Evolutionary conservation across 2,797 vertebrate genomes (phyloP).

Genomic region (Phalloptychus januarius): DNA sequence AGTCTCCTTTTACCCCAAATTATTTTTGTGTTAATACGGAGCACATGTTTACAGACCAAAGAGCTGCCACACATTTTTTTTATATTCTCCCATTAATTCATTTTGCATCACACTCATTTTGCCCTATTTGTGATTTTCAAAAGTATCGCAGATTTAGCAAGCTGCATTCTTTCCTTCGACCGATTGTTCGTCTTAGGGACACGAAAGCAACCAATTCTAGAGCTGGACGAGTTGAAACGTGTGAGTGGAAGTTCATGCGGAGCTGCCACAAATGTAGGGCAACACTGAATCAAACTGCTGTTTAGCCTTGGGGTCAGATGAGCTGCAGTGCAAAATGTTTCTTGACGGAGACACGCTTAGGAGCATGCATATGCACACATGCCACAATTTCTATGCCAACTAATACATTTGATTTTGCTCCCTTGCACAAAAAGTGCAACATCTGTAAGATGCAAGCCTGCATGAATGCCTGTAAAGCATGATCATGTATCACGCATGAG

Average conservation of each 20-base stretch:
- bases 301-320: constrained; percentile 67
- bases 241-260: constrained; percentile 40
- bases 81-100: constrained; percentile 22
- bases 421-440: constrained; percentile 20
- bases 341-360: constrained; percentile 18
- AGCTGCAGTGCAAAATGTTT: constrained; percentile 38
- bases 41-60: not conserved
- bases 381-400: constrained; percentile 20
- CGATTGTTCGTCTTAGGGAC: constrained; percentile 49
- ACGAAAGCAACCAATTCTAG: constrained; percentile 42
- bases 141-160: constrained; percentile 45
- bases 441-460: constrained; percentile 24
- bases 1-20: not conserved
- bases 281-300: constrained; percentile 60
- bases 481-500: constrained; percentile 29
- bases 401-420: constrained; percentile 28
- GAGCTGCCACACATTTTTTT: not conserved
- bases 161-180: constrained; percentile 48
- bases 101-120: constrained; percentile 47
- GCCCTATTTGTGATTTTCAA: constrained; percentile 24
- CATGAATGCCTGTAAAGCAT: constrained; percentile 2
- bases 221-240: constrained; percentile 48
- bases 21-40: not conserved
- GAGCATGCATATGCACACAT: constrained; percentile 19
- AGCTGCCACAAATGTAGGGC: constrained; percentile 75